Evolutionary conservation across 2,113 vertebrate genomes (phyloP), one percentile per base, ranked within the genome.

Genomic region (Dasypus novemcinctus): DNA sequence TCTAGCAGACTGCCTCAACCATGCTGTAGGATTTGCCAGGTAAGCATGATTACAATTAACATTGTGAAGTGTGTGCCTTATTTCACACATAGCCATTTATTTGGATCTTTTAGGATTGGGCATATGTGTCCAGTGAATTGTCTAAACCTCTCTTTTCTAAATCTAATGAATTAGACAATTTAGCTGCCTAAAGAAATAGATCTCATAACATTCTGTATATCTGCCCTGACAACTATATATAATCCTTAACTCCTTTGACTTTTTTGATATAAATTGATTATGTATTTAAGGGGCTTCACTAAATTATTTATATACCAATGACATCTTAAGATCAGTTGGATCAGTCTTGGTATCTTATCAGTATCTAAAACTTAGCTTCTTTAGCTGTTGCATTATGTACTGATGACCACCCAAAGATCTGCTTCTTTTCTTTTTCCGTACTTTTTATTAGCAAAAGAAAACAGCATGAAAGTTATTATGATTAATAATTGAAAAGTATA

Each of bases 1-100:
- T 33, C 98, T 99, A 80, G 99, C 99, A 20, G 99, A 99, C 98
- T 99, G 99, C 74, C 99, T 99, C 89, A 99, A 99, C 98, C 99
- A 99, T 59, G 99, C 99, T 0, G 99, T 99, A 94, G 99, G 99
- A 33, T 99, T 99, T 97, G 99, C 99, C 98, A 99, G 99, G 99
- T 99, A 97, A 87, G 98, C 96, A 33, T 75, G 31, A 68, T 18
- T 29, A 14, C 38, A 84, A 0, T 52, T 69, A 69, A 59, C 54
- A 59, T 52, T 38, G 0, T 59, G 2, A 52, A 23, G 18, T 33
- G 2, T 49, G 3, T 81, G 11, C 17, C 2, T 87, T 12, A 72
- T 2, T 14, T 15, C 20, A 76, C 31, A 84, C 25, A 89, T 29
- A 92, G 7, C 33, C 21, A 12, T n/a, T 93, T 74, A 57, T 33